Evolutionary conservation across 1,140 invertebrate genomes (phyloP), one percentile per base, ranked within the genome.

Genomic region (Lethocerus indicus): DNA sequence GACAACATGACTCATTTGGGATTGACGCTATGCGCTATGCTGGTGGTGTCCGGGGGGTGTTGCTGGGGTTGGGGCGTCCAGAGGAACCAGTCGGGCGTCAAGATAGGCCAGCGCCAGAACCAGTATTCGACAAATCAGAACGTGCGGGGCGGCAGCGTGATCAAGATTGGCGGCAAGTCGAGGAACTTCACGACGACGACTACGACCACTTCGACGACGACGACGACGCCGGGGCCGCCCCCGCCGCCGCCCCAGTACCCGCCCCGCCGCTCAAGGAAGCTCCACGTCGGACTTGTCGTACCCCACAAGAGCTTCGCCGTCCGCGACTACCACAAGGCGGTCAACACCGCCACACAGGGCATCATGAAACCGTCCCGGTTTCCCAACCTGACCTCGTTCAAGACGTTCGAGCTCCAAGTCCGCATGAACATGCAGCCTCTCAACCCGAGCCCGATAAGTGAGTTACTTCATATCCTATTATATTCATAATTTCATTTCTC

Each of bases 401-500:
- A 78, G 58, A 68, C 71, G 56, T 77, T 79, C 64, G 77, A 76
- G 57, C 72, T 83, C 49, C 72, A 76, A 56, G 73, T 79, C 54
- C 73, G 74, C 56, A 75, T 79, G 58, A 72, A 69, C 49, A 83
- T 80, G 73, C 75, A 81, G 58, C 75, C 75, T 57, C 67, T 84
- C 51, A 82, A 78, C 45, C 82, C 83, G 28, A 84, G 78, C 68
- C 83, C 83, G 41, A 84, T 75, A 64, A 76, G 81, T 84, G 65
- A 77, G 43, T 54, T n/a, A 24, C 20, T 21, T 32, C 29, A 16
- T 24, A 25, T 48, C 25, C 25, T n/a, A 20, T 16, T 20, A 13
- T 51, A 32, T n/a, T 20, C 20, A 16, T 4, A 2, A 3, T 24
- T 47, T 3, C 14, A 16, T 47, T 24, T 47, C 44, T n/a, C n/a